Evolutionary conservation across 2,888 invertebrate genomes (phyloP).

Genomic region (Acanthococcus lagerstroemiae): DNA sequence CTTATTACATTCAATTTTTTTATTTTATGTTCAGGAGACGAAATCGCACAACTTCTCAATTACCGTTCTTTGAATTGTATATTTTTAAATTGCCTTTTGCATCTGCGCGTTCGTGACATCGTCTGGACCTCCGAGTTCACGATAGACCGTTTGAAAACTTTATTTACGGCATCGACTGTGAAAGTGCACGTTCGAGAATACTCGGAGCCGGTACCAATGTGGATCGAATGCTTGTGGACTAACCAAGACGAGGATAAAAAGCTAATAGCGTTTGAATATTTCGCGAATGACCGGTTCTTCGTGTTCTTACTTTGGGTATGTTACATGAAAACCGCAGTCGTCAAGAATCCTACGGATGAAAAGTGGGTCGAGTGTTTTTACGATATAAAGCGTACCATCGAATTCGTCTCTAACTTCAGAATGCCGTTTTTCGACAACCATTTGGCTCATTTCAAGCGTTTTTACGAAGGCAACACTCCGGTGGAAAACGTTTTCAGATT

Average conservation of each 20-base stretch:
- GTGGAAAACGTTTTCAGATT: background rate
- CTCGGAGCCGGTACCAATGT: background rate
- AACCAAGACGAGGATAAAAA: background rate
- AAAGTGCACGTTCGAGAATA: no score
- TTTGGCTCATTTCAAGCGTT: background rate
- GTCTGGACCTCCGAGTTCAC: background rate
- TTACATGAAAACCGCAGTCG: background rate
- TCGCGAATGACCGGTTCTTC: background rate
- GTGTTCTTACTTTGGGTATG: background rate
- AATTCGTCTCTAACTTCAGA: background rate
- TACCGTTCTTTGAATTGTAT: background rate
- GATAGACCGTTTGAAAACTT: background rate
- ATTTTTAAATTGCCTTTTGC: background rate
- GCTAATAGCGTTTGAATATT: background rate
- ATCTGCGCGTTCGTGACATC: background rate
- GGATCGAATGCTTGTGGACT: background rate
- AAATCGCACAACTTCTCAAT: background rate
- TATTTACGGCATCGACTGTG: background rate
- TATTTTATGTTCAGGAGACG: background rate
- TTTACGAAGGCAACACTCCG: background rate
- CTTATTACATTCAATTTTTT: no score
- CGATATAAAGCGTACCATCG: background rate
- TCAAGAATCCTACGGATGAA: background rate
- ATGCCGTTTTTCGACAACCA: background rate
- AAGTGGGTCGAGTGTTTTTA: background rate